Conservation (phyloP, 2,888 invertebrate species). For the Drosophila subquinaria region DNA sequence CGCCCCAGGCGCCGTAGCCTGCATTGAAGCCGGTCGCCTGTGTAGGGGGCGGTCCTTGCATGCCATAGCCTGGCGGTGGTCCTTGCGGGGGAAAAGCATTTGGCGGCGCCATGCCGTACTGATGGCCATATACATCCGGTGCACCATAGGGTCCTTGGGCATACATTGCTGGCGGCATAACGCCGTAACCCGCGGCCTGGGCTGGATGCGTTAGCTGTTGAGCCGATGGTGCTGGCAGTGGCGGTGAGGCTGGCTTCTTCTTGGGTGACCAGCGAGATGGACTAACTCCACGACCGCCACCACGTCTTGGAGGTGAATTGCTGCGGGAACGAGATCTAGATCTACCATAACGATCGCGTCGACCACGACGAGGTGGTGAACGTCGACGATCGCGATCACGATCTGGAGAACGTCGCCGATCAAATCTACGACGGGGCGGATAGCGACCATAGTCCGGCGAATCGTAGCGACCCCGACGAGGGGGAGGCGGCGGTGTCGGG, state of each 20-base stretch:
- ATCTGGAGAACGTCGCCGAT: constrained; percentile 78
- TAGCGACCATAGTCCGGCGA: constrained; percentile 82
- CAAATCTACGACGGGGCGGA: constrained; percentile 71
- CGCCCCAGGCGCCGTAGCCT: constrained; percentile 82
- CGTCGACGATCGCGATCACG: constrained; percentile 76
- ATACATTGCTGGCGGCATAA: constrained; percentile 79
- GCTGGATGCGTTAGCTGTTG: constrained; percentile 57
- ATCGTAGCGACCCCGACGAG: constrained; percentile 77
- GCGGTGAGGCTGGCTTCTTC: constrained; percentile 76
- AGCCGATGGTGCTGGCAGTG: constrained; percentile 61
- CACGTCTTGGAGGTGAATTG: constrained; percentile 71
- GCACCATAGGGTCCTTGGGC: constrained; percentile 71
- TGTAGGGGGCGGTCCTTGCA: constrained; percentile 73
- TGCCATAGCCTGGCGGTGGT: constrained; percentile 64
- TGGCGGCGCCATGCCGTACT: constrained; percentile 77
- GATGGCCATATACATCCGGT: constrained; percentile 69
- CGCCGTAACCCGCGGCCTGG: constrained; percentile 65
- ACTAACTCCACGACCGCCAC: constrained; percentile 64
- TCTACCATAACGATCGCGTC: constrained; percentile 76
- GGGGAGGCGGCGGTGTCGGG: constrained; percentile 75
- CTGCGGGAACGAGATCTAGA: constrained; percentile 80
- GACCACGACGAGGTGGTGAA: constrained; percentile 68
- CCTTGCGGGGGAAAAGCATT: constrained; percentile 68
- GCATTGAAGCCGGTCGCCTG: constrained; percentile 69
- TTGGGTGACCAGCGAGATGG: constrained; percentile 83